A percentile compares a stretch with the other conserved stretches of the same genome.
phyloP scores from a whole-genome alignment of 1,140 invertebrate genomes.

The Drosophila ohnishii region DNA sequence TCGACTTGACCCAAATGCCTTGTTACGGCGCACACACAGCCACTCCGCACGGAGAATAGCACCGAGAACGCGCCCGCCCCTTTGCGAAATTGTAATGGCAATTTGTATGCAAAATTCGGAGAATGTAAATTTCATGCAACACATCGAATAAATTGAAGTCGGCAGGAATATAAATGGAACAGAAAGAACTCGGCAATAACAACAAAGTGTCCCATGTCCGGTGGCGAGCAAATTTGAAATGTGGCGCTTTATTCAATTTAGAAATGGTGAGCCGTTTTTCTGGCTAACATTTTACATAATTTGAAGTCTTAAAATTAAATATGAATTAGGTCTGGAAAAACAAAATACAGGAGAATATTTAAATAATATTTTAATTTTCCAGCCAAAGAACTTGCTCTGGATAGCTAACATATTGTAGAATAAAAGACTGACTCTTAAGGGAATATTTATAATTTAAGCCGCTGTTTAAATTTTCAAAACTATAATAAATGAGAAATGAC shows the following conservation, averaged over 20 bases:
- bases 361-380: neutral
- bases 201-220: constrained; percentile 40
- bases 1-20: constrained; percentile 72
- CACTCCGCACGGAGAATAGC: neutral
- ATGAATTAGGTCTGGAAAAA: neutral
- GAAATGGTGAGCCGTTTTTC: constrained; percentile 5
- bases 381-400: neutral
- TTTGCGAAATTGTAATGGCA: constrained; percentile 61
- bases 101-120: constrained; percentile 76
- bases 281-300: neutral
- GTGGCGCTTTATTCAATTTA: constrained; percentile 32
- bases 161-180: constrained; percentile 62
- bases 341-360: neutral
- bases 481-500: neutral
- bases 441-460: too few relatives aligned
- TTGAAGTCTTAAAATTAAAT: neutral
- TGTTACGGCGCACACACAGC: constrained; percentile 7
- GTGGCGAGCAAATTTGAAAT: constrained; percentile 47
- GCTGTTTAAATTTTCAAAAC: too few relatives aligned
- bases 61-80: constrained; percentile 9
- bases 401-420: too few relatives aligned
- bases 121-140: constrained; percentile 68
- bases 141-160: constrained; percentile 62
- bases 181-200: constrained; percentile 41
- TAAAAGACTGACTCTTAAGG: too few relatives aligned